Evolutionary conservation across 2,888 invertebrate species (phyloP).

Genomic region (Schizotus pectinicornis): DNA sequence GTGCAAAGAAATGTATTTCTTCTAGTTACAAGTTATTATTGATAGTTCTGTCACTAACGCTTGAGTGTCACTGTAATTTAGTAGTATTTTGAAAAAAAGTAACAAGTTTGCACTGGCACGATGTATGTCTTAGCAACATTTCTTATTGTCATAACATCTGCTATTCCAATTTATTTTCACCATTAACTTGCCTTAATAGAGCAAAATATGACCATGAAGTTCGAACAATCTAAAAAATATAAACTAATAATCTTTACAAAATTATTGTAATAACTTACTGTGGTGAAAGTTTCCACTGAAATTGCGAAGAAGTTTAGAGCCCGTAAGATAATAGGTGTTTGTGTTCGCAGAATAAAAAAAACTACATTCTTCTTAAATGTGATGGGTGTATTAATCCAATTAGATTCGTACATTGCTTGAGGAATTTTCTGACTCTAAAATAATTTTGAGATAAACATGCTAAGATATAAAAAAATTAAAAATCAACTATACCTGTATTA

Average conservation of each 20-base stretch:
- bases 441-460: neutral
- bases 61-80: no score
- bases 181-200: neutral
- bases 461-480: neutral
- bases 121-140: neutral
- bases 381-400: neutral
- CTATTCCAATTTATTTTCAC: neutral
- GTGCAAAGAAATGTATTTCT: no score
- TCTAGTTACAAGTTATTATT: no score
- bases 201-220: slow-evolving; percentile 1
- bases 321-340: slow-evolving; percentile 3
- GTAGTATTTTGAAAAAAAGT: no score
- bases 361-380: slow-evolving; percentile 10
- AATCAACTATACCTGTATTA: slow-evolving; percentile 2
- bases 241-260: neutral
- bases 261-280: neutral
- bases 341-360: slow-evolving; percentile 4
- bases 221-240: slow-evolving; percentile 2
- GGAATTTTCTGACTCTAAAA: slow-evolving; percentile 6
- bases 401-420: slow-evolving; percentile 9
- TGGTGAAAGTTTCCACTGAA: slow-evolving; percentile 3
- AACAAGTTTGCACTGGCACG: neutral
- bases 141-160: neutral
- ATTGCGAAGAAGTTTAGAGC: slow-evolving; percentile 7
- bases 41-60: no score